A percentile compares a stretch with the other conserved stretches of the same genome.
phyloP scores from a whole-genome alignment of 2,797 vertebrate genomes.

The Tolypeutes matacus region DNA sequence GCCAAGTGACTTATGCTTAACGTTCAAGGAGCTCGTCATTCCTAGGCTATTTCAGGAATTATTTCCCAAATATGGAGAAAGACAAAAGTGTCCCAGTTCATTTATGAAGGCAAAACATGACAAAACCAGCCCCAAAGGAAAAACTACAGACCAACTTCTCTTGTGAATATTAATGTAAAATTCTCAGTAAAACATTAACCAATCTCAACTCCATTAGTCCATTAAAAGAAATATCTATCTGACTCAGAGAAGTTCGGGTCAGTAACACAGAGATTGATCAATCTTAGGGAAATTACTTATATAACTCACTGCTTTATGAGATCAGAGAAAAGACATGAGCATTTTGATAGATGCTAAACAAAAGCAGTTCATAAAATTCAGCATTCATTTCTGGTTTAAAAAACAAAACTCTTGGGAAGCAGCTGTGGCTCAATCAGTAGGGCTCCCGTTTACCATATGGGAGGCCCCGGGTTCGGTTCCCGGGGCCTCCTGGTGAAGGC shows the following conservation, averaged over 20 bases:
- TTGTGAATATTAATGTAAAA: not conserved
- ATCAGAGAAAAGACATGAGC: not conserved
- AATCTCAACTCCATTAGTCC: not conserved
- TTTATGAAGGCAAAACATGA: not conserved
- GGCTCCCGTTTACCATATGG: too few relatives aligned
- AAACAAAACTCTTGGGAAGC: too few relatives aligned
- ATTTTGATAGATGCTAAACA: not conserved
- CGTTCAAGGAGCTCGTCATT: not conserved
- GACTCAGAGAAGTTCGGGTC: not conserved
- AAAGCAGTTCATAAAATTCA: not conserved
- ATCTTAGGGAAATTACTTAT: not conserved
- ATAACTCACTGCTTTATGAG: not conserved
- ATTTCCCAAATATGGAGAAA: not conserved
- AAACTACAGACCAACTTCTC: not conserved
- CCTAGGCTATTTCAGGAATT: not conserved
- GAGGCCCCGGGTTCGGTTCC: too few relatives aligned
- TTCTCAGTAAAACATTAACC: not conserved
- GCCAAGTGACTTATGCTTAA: not conserved
- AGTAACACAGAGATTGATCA: not conserved
- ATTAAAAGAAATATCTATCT: not conserved
- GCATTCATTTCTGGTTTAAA: not conserved
- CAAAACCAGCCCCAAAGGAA: not conserved
- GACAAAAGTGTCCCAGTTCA: not conserved
- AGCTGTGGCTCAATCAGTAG: too few relatives aligned
- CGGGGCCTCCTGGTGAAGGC: too few relatives aligned